A percentile compares a stretch with the other conserved stretches of the same genome.
Conservation (phyloP, 2,888 invertebrate species). For the Drosophila helvetica region DNA sequence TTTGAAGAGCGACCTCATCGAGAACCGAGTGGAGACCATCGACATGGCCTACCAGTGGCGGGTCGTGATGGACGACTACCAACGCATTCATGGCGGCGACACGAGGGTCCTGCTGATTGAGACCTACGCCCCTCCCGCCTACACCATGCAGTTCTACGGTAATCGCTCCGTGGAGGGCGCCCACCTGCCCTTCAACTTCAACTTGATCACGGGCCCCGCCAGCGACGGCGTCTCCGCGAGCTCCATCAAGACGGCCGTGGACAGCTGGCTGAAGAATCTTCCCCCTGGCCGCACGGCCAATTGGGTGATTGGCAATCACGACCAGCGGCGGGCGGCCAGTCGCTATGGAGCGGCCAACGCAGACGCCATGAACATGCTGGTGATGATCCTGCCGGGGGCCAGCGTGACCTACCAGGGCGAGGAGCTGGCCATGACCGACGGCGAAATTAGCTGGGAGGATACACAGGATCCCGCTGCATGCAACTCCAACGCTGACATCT, state of each 20-base stretch:
- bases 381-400: slow-evolving; percentile 87
- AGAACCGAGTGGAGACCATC: slow-evolving; percentile 86
- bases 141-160: slow-evolving; percentile 86
- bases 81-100: slow-evolving; percentile 82
- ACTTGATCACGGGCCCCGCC: slow-evolving; percentile 84
- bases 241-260: slow-evolving; percentile 85
- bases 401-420: slow-evolving; percentile 87
- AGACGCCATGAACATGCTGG: slow-evolving; percentile 91
- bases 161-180: slow-evolving; percentile 84
- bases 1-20: slow-evolving; percentile 86
- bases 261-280: slow-evolving; percentile 86
- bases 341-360: slow-evolving; percentile 87
- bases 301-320: slow-evolving; percentile 88
- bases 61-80: slow-evolving; percentile 86
- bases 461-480: slow-evolving; percentile 85
- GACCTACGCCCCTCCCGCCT: slow-evolving; percentile 85
- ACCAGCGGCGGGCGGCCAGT: slow-evolving; percentile 87
- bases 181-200: slow-evolving; percentile 88
- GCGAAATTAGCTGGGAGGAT: slow-evolving; percentile 86
- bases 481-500: slow-evolving; percentile 85
- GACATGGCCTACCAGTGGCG: slow-evolving; percentile 89
- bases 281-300: slow-evolving; percentile 75
- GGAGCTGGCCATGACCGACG: slow-evolving; percentile 82
- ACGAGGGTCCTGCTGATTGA: slow-evolving; percentile 86
- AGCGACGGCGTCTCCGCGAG: slow-evolving; percentile 84